These are phyloP conservation scores for Limnothrissa miodon DNA, from an alignment of 2,113 vertebrate species.

Conservation along the genomic window DNA sequence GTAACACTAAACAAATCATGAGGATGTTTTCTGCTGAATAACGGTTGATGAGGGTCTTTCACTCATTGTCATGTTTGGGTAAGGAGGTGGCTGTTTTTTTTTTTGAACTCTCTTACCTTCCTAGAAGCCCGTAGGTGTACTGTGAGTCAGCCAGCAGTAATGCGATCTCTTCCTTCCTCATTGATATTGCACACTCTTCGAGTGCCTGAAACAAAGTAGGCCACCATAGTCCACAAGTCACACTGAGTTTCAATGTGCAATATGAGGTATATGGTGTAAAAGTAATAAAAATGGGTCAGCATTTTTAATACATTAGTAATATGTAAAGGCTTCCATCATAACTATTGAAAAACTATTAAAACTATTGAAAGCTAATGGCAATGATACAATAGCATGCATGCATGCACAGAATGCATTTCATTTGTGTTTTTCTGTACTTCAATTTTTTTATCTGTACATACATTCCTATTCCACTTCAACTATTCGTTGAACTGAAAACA, in stretches of 20 bases:
- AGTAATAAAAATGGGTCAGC: background rate
- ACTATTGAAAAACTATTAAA: too few species aligned
- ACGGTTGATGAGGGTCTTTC: background rate
- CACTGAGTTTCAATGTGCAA: background rate
- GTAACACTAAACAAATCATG: background rate
- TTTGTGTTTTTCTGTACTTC: too few species aligned
- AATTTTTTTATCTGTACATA: too few species aligned
- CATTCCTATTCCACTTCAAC: too few species aligned
- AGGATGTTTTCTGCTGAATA: background rate
- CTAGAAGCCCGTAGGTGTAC: slow-evolving; percentile 75
- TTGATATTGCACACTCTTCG: slow-evolving; percentile 78
- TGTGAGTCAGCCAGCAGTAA: slow-evolving; percentile 77
- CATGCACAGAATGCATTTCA: too few species aligned
- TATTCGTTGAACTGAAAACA: too few species aligned
- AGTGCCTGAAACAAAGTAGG: slow-evolving; percentile 64
- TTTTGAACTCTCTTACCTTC: slow-evolving; percentile 76
- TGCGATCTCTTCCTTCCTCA: slow-evolving; percentile 74
- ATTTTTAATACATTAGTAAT: too few species aligned
- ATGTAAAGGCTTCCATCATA: too few species aligned
- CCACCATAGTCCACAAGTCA: background rate
- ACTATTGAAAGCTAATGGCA: too few species aligned
- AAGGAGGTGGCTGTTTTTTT: background rate
- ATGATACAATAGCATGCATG: too few species aligned
- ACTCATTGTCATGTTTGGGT: background rate
- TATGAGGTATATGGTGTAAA: background rate